Percentiles rank a stretch among this genome's conserved stretches.
Conservation (phyloP, 2,888 invertebrate genomes). For the Lymantria monacha region DNA sequence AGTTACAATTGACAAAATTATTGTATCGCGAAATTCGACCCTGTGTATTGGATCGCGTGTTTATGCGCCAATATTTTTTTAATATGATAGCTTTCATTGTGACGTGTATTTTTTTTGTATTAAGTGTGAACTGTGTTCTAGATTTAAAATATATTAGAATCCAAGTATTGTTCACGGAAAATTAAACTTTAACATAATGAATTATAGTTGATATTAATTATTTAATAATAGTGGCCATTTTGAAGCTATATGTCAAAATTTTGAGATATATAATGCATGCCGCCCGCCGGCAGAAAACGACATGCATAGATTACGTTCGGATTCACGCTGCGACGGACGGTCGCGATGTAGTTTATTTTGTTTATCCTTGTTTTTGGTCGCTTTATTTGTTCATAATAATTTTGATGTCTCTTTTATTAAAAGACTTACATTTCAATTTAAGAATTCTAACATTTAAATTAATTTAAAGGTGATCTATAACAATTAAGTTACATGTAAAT, state of each 20-base stretch:
- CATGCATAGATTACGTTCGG: constrained; percentile 62
- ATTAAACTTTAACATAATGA: constrained; percentile 18
- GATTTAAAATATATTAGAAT: constrained; percentile 28
- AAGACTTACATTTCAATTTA: constrained; percentile 25
- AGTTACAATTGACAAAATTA: constrained; percentile 8
- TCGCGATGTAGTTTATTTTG: constrained; percentile 63
- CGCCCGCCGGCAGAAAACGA: constrained; percentile 59
- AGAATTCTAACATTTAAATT: constrained; percentile 9
- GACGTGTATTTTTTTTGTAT: constrained; percentile 33
- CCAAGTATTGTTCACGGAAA: constrained; percentile 9
- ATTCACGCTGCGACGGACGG: constrained; percentile 67
- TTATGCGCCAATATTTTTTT: constrained; percentile 12
- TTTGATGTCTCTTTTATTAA: constrained; percentile 40
- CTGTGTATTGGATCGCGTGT: constrained; percentile 30
- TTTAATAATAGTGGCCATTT: constrained; percentile 26
- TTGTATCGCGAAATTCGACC: constrained; percentile 19
- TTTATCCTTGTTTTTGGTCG: constrained; percentile 43
- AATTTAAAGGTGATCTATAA: constrained; percentile 7
- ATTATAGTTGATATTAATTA: constrained; percentile 25
- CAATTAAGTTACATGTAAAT: constrained; percentile 3
- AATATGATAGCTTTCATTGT: constrained; percentile 11
- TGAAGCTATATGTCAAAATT: constrained; percentile 57
- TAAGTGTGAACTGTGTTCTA: constrained; percentile 45
- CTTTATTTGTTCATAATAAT: constrained; percentile 43
- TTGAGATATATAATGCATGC: constrained; percentile 54